Percentiles rank a stretch among this genome's conserved stretches.
These are phyloP conservation scores for Podabrus alpinus DNA, from an alignment of 2,888 invertebrate genomes.

Conservation along the genomic window DNA sequence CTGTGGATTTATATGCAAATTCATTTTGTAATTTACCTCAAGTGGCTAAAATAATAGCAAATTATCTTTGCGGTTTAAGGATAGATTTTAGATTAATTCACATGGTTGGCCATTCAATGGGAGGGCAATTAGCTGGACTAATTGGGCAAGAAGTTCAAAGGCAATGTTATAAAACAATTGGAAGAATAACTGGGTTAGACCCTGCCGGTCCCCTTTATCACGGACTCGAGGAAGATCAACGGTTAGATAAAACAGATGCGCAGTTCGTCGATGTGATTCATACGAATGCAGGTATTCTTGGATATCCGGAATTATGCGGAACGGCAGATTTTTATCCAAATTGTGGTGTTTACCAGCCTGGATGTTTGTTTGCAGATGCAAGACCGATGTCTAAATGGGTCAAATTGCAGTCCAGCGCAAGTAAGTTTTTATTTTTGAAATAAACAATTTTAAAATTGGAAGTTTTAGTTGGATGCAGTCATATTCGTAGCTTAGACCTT, in stretches of 20 bases:
- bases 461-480: not conserved
- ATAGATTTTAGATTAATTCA: not conserved
- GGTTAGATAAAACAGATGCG: conserved; percentile 11
- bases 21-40: not conserved
- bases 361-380: not conserved
- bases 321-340: conserved; percentile 9
- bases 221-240: not conserved
- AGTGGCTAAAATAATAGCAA: not conserved
- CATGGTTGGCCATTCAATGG: conserved; percentile 14
- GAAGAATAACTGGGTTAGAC: conserved; percentile 24
- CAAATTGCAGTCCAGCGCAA: not conserved
- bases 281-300: not conserved
- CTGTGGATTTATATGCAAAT: conserved; percentile 2
- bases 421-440: not conserved
- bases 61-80: not conserved
- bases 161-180: not conserved
- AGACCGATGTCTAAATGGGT: not conserved
- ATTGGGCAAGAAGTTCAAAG: conserved; percentile 2
- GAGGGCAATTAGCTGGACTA: conserved; percentile 16
- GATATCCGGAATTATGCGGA: not conserved
- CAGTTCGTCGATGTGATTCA: conserved; percentile 21
- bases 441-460: not conserved
- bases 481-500: not conserved
- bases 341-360: conserved; percentile 5
- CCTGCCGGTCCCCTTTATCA: conserved; percentile 20